These are phyloP conservation scores for Conomelus anceps DNA, from an alignment of 2,888 invertebrate species.

Conservation along the genomic window DNA sequence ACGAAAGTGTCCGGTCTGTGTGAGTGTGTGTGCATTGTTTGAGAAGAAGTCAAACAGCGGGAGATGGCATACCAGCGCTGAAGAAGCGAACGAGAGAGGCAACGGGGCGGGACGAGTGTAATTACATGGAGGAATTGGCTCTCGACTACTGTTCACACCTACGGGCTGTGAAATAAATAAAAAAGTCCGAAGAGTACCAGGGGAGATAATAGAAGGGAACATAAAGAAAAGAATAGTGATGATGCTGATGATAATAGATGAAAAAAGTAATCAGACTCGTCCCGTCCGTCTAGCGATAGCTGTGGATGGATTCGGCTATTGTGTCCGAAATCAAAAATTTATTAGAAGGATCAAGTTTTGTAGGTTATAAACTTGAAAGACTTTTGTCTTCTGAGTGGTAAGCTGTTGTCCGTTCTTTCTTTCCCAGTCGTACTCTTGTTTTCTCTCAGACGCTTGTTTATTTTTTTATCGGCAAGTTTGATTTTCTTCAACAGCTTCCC, in stretches of 20 bases:
- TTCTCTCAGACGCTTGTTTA: no score
- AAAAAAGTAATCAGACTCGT: background rate
- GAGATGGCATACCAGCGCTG: background rate
- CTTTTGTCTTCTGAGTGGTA: background rate
- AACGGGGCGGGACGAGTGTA: conserved; percentile 23
- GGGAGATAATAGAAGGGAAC: background rate
- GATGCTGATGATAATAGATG: background rate
- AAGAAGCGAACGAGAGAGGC: background rate
- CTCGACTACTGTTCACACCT: conserved; percentile 30
- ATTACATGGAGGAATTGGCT: conserved; percentile 31
- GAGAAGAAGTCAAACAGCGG: background rate
- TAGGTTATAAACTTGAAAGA: background rate
- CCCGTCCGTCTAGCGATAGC: background rate
- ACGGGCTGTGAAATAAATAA: background rate
- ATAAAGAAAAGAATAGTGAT: background rate
- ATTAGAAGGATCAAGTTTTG: background rate
- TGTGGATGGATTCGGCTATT: background rate
- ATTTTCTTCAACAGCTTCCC: background rate
- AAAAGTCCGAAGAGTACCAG: no score
- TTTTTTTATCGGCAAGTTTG: background rate
- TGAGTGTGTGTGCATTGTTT: background rate
- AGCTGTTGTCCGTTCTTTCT: background rate
- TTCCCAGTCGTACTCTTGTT: background rate
- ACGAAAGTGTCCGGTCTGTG: background rate
- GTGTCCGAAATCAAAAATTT: background rate